Conservation (phyloP, 2,888 invertebrate species). For the Yponomeuta evonymella region DNA sequence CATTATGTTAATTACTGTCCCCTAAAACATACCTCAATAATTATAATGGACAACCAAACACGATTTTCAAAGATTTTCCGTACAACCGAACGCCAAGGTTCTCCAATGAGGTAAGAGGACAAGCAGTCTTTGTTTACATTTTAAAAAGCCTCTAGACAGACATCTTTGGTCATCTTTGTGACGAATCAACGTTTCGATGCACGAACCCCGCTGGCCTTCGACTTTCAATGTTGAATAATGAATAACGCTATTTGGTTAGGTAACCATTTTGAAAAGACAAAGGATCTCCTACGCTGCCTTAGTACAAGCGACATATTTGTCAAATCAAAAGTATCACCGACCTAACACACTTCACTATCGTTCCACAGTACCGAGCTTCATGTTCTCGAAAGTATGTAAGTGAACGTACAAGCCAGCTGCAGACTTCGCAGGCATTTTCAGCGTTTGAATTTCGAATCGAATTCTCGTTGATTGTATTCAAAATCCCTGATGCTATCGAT, state of each 20-base stretch:
- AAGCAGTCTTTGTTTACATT: not conserved
- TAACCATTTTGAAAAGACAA: not conserved
- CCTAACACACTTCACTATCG: too few relatives aligned
- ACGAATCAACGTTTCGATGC: not conserved
- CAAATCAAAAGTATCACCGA: not conserved
- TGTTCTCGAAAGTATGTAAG: too few relatives aligned
- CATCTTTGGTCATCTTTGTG: constrained; percentile 3
- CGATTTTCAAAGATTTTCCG: too few relatives aligned
- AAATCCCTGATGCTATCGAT: not conserved
- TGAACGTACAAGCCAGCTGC: not conserved
- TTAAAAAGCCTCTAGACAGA: not conserved
- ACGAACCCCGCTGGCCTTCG: not conserved
- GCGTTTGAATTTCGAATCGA: not conserved
- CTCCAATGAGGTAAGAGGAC: too few relatives aligned
- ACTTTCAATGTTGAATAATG: constrained; percentile 3
- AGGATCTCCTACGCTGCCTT: not conserved
- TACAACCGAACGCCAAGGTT: too few relatives aligned
- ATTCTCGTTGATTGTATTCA: not conserved
- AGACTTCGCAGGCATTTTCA: not conserved
- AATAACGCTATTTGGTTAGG: not conserved
- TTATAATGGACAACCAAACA: too few relatives aligned
- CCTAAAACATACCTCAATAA: too few relatives aligned
- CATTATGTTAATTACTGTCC: too few relatives aligned
- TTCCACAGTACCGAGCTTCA: too few relatives aligned
- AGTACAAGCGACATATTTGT: not conserved